Evolutionary conservation across 2,888 invertebrate species (phyloP), one percentile per base, ranked within the genome.

Genomic region (Pristionchus fissidentatus): DNA sequence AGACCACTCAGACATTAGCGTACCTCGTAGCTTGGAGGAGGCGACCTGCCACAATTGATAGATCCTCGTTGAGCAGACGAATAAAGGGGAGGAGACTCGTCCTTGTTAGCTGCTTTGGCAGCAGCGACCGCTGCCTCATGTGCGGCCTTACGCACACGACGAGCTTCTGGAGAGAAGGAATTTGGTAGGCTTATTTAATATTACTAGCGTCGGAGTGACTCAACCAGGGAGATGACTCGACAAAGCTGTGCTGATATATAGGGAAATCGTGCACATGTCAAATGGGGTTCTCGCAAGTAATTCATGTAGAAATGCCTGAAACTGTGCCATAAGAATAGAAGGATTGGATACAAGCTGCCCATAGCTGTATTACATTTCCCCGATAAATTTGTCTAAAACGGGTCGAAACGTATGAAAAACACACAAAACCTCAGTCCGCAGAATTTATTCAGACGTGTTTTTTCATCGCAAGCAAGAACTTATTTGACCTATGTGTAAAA

Each of bases 1-100:
- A 49, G 10, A 49, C 10, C n/a, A n/a, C n/a, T n/a, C n/a, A n/a
- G n/a, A n/a, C n/a, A n/a, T n/a, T n/a, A 10, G 13, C 15, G 7
- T 57, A 80, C 90, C 85, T 92, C 91, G 81, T 92, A 92, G 13
- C 90, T 87, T 1, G 92, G 92, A 10, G 92, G 92, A n/a, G 92
- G 92, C 19, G 92, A 92, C 26, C 87, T 88, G 29, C 92, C 92
- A 75, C 89, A 88, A 26, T 62, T 81, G 70, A 78, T 82, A 5
- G 84, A 81, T 32, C 57, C 81, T 32, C 82, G 62, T 62, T 84
- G 55, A 55, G 73, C 60, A 29, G 77, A 86, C 15, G 84, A 82
- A 83, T 89, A 89, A n/a, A 87, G 84, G 0, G 89, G 89, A 29
- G 89, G 89, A 15, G 89, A 87, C 52, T 84, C 87, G 70, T 85